phyloP scores from a whole-genome alignment of 2,113 vertebrate genomes.

The Rhinogobius similis region DNA sequence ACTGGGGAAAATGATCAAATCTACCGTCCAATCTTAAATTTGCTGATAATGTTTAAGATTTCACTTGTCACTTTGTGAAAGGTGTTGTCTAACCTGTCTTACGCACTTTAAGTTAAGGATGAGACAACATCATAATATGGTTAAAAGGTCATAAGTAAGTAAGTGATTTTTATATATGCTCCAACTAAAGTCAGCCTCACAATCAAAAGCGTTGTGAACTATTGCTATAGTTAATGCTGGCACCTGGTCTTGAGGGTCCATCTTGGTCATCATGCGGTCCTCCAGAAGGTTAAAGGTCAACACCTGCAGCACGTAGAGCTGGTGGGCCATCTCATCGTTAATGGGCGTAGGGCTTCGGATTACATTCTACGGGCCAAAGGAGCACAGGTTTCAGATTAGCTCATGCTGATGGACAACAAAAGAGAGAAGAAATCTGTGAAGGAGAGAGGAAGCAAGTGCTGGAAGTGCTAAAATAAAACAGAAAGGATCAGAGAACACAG shows the following conservation, averaged over 20 bases:
- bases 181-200: too few species aligned
- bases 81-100: too few species aligned
- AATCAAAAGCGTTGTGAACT: neutral
- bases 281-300: constrained; percentile 96
- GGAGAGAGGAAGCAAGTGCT: neutral
- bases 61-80: too few species aligned
- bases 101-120: too few species aligned
- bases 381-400: constrained; percentile 8
- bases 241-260: constrained; percentile 99
- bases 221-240: neutral
- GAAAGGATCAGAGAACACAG: neutral
- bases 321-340: constrained; percentile 98
- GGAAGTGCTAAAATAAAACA: constrained; percentile 1
- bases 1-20: too few species aligned
- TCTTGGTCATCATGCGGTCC: constrained; percentile 99
- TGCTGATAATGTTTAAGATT: too few species aligned
- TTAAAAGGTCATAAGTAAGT: too few species aligned
- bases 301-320: constrained; percentile 97
- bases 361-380: constrained; percentile 80
- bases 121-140: too few species aligned
- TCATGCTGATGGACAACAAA: neutral
- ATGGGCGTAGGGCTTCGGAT: constrained; percentile 90
- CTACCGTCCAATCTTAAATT: too few species aligned
- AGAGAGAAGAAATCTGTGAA: neutral
- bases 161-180: too few species aligned